Evolutionary conservation across 2,113 vertebrate species (phyloP).

Genomic region (Ophiodon elongatus): DNA sequence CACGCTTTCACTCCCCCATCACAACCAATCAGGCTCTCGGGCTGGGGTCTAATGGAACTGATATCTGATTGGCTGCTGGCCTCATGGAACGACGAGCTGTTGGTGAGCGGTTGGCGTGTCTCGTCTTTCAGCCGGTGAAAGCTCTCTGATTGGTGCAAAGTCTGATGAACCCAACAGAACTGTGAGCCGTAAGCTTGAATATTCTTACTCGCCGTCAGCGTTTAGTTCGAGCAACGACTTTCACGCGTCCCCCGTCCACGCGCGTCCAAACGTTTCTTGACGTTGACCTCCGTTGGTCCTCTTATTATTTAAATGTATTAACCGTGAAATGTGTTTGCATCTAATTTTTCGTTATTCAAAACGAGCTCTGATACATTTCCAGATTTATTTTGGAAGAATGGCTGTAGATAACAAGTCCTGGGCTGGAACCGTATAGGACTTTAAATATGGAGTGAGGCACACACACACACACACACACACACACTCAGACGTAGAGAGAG

Average conservation of each 20-base stretch:
- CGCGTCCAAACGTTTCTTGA: not conserved
- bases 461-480: slow-evolving; percentile 42
- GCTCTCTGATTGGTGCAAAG: not conserved
- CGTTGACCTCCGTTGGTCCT: too few species aligned
- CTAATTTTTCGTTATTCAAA: not conserved
- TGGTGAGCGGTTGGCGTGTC: slow-evolving; percentile 29
- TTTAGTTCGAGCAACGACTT: not conserved
- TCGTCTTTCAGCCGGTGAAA: slow-evolving; percentile 21
- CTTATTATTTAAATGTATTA: not conserved
- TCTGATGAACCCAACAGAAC: not conserved
- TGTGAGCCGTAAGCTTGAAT: not conserved
- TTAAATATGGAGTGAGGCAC: slow-evolving; percentile 39
- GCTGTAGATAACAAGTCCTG: not conserved
- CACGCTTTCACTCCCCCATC: slow-evolving; percentile 39
- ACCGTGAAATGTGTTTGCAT: not conserved
- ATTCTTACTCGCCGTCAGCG: not conserved
- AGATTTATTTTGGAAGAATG: not conserved
- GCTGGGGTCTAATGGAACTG: slow-evolving; percentile 30
- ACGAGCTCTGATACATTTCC: not conserved
- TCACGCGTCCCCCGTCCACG: not conserved
- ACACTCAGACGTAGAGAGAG: not conserved
- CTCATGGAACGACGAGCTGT: slow-evolving; percentile 53
- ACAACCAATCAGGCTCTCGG: slow-evolving; percentile 61
- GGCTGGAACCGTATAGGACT: slow-evolving; percentile 10
- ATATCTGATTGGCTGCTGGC: slow-evolving; percentile 71